Conservation (phyloP, 2,888 invertebrate species). For the Crocallis elinguaria region DNA sequence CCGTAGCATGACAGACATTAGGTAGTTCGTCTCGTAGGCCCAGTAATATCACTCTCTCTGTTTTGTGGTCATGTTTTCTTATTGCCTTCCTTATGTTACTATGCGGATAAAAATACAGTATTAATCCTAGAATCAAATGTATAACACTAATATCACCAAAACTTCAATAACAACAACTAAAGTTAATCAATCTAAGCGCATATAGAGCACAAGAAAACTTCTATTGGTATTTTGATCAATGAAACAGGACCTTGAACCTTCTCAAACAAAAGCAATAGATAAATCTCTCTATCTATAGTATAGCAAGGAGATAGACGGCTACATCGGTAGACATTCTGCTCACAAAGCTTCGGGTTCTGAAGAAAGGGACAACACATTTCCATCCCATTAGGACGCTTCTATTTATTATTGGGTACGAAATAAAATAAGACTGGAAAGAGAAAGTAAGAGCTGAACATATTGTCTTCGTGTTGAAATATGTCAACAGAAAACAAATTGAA, state of each 20-base stretch:
- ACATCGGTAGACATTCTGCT: constrained; percentile 12
- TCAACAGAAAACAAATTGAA: too few species aligned
- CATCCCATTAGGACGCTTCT: constrained; percentile 4
- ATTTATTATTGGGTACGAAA: constrained; percentile 4
- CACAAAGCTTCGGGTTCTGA: constrained; percentile 5
- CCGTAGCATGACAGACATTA: too few species aligned
- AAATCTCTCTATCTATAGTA: constrained; percentile 14
- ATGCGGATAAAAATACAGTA: too few species aligned
- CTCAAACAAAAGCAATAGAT: constrained; percentile 14
- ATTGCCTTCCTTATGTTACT: too few species aligned
- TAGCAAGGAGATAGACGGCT: constrained; percentile 7
- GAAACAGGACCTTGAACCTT: constrained; percentile 21
- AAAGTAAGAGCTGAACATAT: background rate
- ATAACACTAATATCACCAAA: too few species aligned
- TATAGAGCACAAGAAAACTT: background rate
- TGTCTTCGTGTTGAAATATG: background rate
- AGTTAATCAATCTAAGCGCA: too few species aligned
- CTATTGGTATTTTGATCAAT: constrained; percentile 7
- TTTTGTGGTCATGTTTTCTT: too few species aligned
- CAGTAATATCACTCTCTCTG: too few species aligned
- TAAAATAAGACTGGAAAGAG: background rate
- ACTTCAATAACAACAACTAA: too few species aligned
- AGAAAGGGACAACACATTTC: constrained; percentile 20
- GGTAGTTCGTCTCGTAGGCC: too few species aligned
- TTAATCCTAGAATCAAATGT: too few species aligned